Evolutionary conservation across 1,140 invertebrate genomes (phyloP).

Genomic region (Macrobrachium nipponense): DNA sequence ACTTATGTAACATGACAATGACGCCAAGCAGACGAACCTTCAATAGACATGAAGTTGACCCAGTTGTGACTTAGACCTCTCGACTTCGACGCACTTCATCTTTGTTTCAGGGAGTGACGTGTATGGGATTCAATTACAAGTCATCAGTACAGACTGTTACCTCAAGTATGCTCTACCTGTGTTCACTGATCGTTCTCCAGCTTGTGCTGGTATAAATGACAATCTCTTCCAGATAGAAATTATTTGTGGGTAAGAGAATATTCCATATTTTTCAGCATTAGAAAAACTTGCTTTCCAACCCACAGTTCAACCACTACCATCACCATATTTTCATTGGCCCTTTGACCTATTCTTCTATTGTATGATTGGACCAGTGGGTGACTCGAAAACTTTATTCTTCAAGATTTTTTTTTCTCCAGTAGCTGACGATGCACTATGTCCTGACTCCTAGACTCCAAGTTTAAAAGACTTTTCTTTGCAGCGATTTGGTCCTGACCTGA

Average conservation of each 20-base stretch:
- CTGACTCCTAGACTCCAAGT: conserved; percentile 26
- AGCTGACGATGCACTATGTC: neutral
- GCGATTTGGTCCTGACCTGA: conserved; percentile 8
- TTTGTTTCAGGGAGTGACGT: conserved; percentile 52
- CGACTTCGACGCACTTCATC: conserved; percentile 58
- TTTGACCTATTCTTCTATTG: conserved; percentile 8
- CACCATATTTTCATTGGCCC: neutral
- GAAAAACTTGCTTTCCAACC: neutral
- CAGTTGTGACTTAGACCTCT: conserved; percentile 2
- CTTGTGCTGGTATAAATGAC: conserved; percentile 59
- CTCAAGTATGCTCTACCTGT: conserved; percentile 44
- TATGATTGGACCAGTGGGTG: conserved; percentile 23
- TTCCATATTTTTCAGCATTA: conserved; percentile 18
- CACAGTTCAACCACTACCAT: conserved; percentile 1
- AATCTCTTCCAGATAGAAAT: conserved; percentile 52
- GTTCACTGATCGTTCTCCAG: conserved; percentile 59
- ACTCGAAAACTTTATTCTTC: conserved; percentile 7
- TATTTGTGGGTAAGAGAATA: conserved; percentile 43
- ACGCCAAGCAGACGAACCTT: conserved; percentile 12
- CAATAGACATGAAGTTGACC: neutral
- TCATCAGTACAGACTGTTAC: conserved; percentile 35
- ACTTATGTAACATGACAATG: too few species aligned
- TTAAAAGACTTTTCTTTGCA: neutral
- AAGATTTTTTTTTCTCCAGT: conserved; percentile 11
- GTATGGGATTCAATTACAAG: conserved; percentile 8